Evolutionary conservation across 2,888 invertebrate genomes (phyloP), one percentile per base, ranked within the genome.

Genomic region (Cremastobaeus sp.): DNA sequence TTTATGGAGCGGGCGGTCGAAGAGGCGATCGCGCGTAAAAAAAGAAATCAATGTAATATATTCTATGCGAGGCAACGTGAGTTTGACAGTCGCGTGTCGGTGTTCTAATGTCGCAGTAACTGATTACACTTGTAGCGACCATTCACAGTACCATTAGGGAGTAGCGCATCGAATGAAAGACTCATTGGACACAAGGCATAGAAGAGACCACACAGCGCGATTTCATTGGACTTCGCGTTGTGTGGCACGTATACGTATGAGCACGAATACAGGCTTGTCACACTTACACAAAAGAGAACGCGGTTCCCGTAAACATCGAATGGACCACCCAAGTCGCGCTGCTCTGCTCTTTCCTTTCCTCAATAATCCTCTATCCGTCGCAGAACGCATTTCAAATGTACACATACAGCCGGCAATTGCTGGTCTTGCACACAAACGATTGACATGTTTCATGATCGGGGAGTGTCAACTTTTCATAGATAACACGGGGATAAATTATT

Each of bases 301-400:
- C 83, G 83, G 82, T 85, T 85, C 83, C 85, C 86, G 85, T 86
- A 86, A 86, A 86, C 84, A 86, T 85, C 84, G 81, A 82, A 81
- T 77, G 80, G 86, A 86, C 86, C 86, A 86, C 86, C 86, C 86
- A 86, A 83, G 84, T 80, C 80, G 86, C 76, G 39, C 55, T 62
- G 50, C 71, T 52, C 62, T 80, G 78, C 77, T 79, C 80, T 79
- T 84, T 84, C 84, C 83, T 84, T 85, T 83, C 84, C 84, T 85
- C 83, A 85, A 85, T 85, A 85, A 85, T 82, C 84, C 79, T 80
- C 79, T 76, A 78, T 65, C 79, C 76, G 77, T 80, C 78, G 76
- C 76, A 47, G 65, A 60, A 70, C 62, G 70, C 70, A 74, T 74
- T 74, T 70, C 70, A 70, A 65, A 74, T 57, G 70, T 74, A 66